These are phyloP conservation scores for Tupiocoris notatus DNA, from an alignment of 2,888 invertebrate genomes.

Conservation along the genomic window DNA sequence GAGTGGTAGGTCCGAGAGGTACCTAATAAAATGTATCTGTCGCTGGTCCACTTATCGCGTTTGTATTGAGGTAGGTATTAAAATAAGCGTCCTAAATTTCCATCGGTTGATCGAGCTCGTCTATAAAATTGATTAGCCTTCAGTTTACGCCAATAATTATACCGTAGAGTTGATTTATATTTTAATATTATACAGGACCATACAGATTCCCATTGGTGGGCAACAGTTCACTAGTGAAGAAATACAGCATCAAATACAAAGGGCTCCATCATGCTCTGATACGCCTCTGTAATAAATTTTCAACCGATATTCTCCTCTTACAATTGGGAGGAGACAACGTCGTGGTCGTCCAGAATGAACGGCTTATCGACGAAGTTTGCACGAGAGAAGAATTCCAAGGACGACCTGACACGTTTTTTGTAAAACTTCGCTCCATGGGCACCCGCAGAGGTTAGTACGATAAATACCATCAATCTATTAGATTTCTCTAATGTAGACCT, in stretches of 20 bases:
- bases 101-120: too few species aligned
- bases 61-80: too few species aligned
- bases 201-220: constrained; percentile 56
- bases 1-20: neutral
- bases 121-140: too few species aligned
- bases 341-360: constrained; percentile 60
- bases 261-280: constrained; percentile 59
- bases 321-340: constrained; percentile 60
- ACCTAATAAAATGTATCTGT: too few species aligned
- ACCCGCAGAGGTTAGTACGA: constrained; percentile 57
- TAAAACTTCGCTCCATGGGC: constrained; percentile 64
- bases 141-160: too few species aligned
- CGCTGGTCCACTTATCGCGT: too few species aligned
- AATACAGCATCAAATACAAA: constrained; percentile 53
- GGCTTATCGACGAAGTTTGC: constrained; percentile 59
- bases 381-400: constrained; percentile 63
- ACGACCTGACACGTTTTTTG: constrained; percentile 66
- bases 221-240: constrained; percentile 53
- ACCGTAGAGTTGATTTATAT: too few species aligned
- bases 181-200: constrained; percentile 56
- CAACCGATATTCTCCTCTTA: constrained; percentile 60
- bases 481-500: too few species aligned
- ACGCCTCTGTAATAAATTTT: constrained; percentile 56
- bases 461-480: neutral
- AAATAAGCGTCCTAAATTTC: too few species aligned